Base-by-base conservation (phyloP, 2,888 invertebrate species). In the Diarsia dahlii region DNA sequence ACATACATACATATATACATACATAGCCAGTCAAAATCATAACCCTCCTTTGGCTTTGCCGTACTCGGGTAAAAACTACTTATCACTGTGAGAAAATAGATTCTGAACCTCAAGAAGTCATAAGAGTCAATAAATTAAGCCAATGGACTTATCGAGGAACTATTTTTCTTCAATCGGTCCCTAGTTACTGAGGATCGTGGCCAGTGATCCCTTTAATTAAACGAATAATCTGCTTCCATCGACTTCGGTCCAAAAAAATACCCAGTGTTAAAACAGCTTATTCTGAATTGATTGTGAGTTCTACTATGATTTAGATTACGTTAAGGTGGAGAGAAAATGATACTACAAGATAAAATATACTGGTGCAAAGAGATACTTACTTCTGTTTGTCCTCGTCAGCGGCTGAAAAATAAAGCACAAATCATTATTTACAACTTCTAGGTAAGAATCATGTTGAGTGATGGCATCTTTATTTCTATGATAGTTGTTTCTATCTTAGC, bases 331-430 rank as follows among this genome's bases (percentile, higher is more conserved):
- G n/a, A n/a, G n/a, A n/a, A n/a, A n/a, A n/a, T n/a, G n/a, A n/a
- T n/a, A n/a, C 15, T n/a, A n/a, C 1, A n/a, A 34, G 12, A 13
- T 23, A 9, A 67, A 71, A 9, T 39, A 39, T 6, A 28, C 15
- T 15, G 1, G 2, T 45, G 12, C 2, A 20, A 10, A 71, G 66
- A 52, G 12, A 86, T 90, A 98, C 99, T 99, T 97, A 99, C 99
- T 98, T 99, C 97, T 99, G 99, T 97, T 98, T 98, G 91, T 99
- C 99, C 97, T 99, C 99, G 97, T 99, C 99, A 97, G 98, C 98
- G 96, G 99, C 99, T 99, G 98, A 96, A 98, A 98, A 97, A 94
- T 91, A 92, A 94, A 92, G 71, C 62, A 68, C 2, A 8, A 52
- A 23, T 23, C 6, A 77, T 84, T 70, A 68, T 28, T 60, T 54